phyloP scores from a whole-genome alignment of 1,140 invertebrate species.

The Homalodisca vitripennis region DNA sequence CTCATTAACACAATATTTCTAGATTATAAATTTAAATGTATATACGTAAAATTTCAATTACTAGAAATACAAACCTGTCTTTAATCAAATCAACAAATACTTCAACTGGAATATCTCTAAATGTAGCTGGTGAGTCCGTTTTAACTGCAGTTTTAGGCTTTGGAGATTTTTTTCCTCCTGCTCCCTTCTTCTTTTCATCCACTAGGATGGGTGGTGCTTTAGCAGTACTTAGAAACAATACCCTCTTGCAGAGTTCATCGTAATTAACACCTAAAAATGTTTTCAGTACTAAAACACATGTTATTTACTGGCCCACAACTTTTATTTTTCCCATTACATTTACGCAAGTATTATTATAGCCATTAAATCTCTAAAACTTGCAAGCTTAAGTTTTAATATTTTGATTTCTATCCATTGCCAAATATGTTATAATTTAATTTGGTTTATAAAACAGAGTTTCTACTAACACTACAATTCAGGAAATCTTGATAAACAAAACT shows the following conservation, averaged over 20 bases:
- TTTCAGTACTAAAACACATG: too few species aligned
- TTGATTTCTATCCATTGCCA: too few species aligned
- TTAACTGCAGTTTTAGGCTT: background rate
- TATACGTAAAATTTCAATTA: background rate
- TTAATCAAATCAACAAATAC: background rate
- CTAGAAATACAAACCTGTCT: background rate
- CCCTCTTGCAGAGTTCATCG: constrained; percentile 6
- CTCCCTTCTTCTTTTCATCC: background rate
- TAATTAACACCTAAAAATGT: background rate
- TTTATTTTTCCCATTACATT: too few species aligned
- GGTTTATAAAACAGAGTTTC: too few species aligned
- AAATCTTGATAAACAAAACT: too few species aligned
- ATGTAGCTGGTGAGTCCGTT: background rate
- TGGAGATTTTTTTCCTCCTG: background rate
- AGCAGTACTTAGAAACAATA: background rate
- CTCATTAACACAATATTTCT: background rate
- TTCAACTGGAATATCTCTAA: constrained; percentile 4
- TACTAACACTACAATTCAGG: too few species aligned
- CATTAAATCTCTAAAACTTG: too few species aligned
- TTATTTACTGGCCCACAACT: too few species aligned
- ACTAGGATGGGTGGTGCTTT: background rate
- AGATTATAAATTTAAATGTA: background rate
- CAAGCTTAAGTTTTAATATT: too few species aligned
- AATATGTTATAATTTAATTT: too few species aligned
- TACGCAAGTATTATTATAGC: too few species aligned